Base-by-base conservation (phyloP, 2,888 invertebrate genomes). In the Drepanosiphum platanoidis region DNA sequence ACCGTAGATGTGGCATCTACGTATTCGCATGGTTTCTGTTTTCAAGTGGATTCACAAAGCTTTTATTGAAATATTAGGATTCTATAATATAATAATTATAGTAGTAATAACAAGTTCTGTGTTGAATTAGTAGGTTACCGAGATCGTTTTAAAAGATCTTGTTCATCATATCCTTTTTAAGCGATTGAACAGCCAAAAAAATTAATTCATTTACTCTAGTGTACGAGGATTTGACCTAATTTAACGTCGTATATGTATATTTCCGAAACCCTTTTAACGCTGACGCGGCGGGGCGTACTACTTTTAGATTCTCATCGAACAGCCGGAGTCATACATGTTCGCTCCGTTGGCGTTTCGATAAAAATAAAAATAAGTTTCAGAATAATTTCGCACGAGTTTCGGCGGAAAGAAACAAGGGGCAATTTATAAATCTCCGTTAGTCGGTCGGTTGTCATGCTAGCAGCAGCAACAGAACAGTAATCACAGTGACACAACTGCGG, bases 361-460 rank as follows among this genome's bases (percentile, higher is more conserved):
- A 34, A 34, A 22, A 34, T 22, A 34, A 15, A 13, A 74, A 74
- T 3, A 52, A 46, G 27, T 22, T 58, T 9, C 22, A 15, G 46
- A 68, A 68, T 52, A 27, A 80, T 52, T 68, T 68, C 46, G 66
- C 66, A 34, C 46, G 46, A 30, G 11, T 46, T 68, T 79, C 34
- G 68, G 66, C 34, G 34, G 8, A 52, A 30, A 70, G 52, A 32
- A n/a, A 42, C 46, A 80, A 46, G n/a, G n/a, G 8, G 34, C 30
- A 80, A 68, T 80, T 80, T 80, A n/a, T n/a, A 70, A 80, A 34
- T 80, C 68, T 80, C 79, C 68, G 79, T 80, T 80, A 80, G 68
- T 80, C 68, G 46, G 79, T 68, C 68, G 52, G 36, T 34, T 52
- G 68, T 52, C 52, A 34, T 70, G 79, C 46, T 42, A 11, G 27